Percentiles rank a stretch among this genome's conserved stretches.
These are phyloP conservation scores for Odontomachus brunneus DNA, from an alignment of 1,140 invertebrate genomes.

Conservation along the genomic window DNA sequence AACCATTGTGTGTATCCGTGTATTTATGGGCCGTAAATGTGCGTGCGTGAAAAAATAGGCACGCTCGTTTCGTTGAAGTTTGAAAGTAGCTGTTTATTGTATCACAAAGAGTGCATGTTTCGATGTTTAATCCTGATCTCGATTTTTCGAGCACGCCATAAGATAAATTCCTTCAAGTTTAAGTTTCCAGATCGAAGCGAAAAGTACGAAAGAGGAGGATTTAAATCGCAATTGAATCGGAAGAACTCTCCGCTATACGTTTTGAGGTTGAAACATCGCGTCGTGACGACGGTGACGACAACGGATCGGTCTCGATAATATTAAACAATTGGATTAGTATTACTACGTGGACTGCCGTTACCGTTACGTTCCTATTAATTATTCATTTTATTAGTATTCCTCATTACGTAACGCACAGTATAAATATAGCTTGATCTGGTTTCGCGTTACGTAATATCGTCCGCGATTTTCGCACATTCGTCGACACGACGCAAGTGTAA, in stretches of 20 bases:
- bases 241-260: slow-evolving; percentile 1
- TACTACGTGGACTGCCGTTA: not conserved
- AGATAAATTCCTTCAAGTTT: slow-evolving; percentile 22
- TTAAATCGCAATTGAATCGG: slow-evolving; percentile 20
- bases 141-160: slow-evolving; percentile 30
- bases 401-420: slow-evolving; percentile 15
- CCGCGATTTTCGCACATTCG: not conserved
- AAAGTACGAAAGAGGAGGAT: slow-evolving; percentile 52
- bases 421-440: slow-evolving; percentile 22
- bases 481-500: not conserved
- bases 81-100: slow-evolving; percentile 12
- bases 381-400: slow-evolving; percentile 4
- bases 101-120: slow-evolving; percentile 34
- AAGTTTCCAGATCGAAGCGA: slow-evolving; percentile 51
- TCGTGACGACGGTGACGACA: too few species aligned
- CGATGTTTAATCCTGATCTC: slow-evolving; percentile 30
- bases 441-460: not conserved
- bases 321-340: slow-evolving; percentile 19
- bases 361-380: slow-evolving; percentile 23
- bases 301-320: not conserved
- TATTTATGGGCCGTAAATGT: too few species aligned
- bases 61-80: slow-evolving; percentile 9
- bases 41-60: not conserved
- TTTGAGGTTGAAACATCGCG: not conserved
- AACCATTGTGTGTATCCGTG: too few species aligned